Evolutionary conservation across 1,140 invertebrate species (phyloP).

Genomic region (Patella vulgata): DNA sequence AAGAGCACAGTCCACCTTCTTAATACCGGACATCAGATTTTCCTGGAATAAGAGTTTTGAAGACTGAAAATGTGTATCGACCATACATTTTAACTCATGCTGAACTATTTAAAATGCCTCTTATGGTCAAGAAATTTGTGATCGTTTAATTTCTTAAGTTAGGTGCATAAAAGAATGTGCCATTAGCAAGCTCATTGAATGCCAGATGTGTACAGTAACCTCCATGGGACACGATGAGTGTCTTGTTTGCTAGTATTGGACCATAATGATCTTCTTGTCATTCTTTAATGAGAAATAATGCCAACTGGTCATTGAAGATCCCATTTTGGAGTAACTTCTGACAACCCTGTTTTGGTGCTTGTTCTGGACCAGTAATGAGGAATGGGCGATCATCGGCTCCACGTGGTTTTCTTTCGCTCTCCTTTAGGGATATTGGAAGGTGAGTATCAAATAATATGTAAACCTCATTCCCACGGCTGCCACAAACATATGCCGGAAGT

Average conservation of each 20-base stretch:
- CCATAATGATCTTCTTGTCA: slow-evolving; percentile 14
- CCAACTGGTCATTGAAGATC: slow-evolving; percentile 16
- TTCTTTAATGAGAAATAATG: slow-evolving; percentile 16
- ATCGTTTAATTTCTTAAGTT: no score
- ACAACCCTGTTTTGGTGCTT: slow-evolving; percentile 8
- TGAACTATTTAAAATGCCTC: no score
- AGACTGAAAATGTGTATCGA: no score
- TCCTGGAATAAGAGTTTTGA: no score
- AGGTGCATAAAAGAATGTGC: no score
- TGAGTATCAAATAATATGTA: neutral
- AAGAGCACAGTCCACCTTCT: no score
- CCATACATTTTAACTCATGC: no score
- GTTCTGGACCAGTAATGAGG: slow-evolving; percentile 13
- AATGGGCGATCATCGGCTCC: slow-evolving; percentile 8
- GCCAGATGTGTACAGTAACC: slow-evolving; percentile 5
- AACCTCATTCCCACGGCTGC: no score
- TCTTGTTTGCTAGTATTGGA: slow-evolving; percentile 3
- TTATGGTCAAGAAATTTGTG: no score
- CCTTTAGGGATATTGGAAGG: slow-evolving; percentile 2
- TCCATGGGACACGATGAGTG: slow-evolving; percentile 14
- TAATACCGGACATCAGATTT: no score
- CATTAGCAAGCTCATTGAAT: neutral
- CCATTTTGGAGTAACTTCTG: slow-evolving; percentile 9
- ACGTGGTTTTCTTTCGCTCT: slow-evolving; percentile 11
- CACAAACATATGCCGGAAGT: no score